Base-by-base conservation (phyloP, 2,888 invertebrate species). In the Leptinotarsa peninsularis region DNA sequence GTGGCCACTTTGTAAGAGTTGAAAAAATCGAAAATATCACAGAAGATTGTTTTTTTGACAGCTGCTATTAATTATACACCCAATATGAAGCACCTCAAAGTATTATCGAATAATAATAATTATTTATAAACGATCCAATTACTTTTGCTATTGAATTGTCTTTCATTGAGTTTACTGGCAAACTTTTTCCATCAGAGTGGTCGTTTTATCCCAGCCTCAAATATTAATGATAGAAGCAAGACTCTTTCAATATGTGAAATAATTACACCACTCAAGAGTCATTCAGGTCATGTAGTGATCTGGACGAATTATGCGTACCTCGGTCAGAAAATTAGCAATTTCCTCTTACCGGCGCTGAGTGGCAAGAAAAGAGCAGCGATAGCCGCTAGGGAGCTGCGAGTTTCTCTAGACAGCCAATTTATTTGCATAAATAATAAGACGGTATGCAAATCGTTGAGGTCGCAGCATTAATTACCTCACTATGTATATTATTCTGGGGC, bases 371-470 rank as follows among this genome's bases (percentile, higher is more conserved):
- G 71, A 72, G 71, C 67, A 80, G 79, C 82, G 82, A 83, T 84
- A 78, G 85, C 86, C 85, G 82, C 83, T 75, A 81, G 84, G 84
- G 81, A 83, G 74, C 75, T 73, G 77, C 76, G 77, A 63, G 80
- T 80, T 83, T 82, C 84, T 85, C 84, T 83, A 85, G 87, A 86
- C 85, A 83, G 83, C 84, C 78, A 78, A 83, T 83, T 83, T 85
- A 88, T 89, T 88, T 88, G 86, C 88, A 88, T 88, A 88, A 88
- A 88, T 88, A 88, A 88, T 88, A 87, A 85, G 86, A 86, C 86
- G 84, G 85, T 85, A 88, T 88, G 88, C 88, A 88, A 88, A 88
- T 88, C 83, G 83, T 83, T 81, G 83, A 86, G 87, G 87, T 87
- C 87, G 85, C 83, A 83, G 88, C 86, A 88, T 88, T 88, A 88